A percentile compares a stretch with the other conserved stretches of the same genome.
Evolutionary conservation across 2,113 vertebrate genomes (phyloP).

Genomic region (Cavia porcellus): DNA sequence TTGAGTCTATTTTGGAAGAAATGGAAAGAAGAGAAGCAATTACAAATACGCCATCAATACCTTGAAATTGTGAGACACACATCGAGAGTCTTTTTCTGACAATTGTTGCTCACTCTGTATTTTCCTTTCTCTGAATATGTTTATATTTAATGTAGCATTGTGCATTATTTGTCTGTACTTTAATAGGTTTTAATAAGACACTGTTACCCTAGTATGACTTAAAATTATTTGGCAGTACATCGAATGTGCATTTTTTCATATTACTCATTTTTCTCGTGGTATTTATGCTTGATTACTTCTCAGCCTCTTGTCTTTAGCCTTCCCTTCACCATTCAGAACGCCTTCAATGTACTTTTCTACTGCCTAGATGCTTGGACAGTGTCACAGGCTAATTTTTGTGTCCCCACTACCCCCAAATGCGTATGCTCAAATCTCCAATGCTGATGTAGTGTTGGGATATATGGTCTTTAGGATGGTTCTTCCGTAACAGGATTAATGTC

Average conservation of each 20-base stretch:
- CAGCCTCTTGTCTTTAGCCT: background rate
- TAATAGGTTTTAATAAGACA: background rate
- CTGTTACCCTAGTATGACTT: background rate
- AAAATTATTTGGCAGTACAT: background rate
- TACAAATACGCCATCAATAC: background rate
- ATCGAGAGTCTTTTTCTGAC: background rate
- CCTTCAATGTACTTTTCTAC: background rate
- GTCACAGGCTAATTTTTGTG: background rate
- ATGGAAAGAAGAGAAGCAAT: background rate
- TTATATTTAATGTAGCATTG: background rate
- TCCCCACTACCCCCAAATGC: background rate
- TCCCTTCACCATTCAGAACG: background rate
- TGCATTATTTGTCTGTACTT: background rate
- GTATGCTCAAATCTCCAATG: background rate
- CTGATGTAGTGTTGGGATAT: background rate
- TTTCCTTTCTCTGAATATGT: background rate
- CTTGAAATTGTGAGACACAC: background rate
- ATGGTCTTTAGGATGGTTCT: no score
- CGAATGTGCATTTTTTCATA: background rate
- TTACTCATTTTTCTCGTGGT: background rate
- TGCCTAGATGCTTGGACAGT: background rate
- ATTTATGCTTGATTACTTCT: background rate
- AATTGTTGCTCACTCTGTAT: background rate
- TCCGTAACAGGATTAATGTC: background rate
- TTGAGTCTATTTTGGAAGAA: constrained; percentile 23